Conservation (phyloP, 1,140 invertebrate species). For the Calephelis virginiensis region DNA sequence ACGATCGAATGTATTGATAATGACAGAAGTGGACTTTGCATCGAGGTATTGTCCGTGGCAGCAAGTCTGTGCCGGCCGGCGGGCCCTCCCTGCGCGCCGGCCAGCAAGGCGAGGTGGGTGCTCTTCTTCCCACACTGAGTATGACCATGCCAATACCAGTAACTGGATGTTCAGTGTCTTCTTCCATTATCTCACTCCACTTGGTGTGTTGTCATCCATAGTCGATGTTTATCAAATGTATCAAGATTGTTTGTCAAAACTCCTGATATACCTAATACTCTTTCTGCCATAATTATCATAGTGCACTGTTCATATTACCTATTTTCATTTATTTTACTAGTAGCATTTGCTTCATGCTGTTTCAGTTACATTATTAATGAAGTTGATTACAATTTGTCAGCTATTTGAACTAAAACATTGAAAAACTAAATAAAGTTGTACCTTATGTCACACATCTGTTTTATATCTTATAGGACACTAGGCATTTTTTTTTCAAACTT, state of each 20-base stretch:
- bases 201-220: constrained; percentile 50
- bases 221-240: constrained; percentile 41
- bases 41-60: constrained; percentile 86
- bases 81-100: constrained; percentile 50
- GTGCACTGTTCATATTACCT: constrained; percentile 37
- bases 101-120: constrained; percentile 65
- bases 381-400: constrained; percentile 22
- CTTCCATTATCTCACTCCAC: constrained; percentile 43
- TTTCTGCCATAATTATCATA: constrained; percentile 39
- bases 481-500: too few relatives aligned
- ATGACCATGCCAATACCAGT: constrained; percentile 36
- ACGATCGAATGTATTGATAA: constrained; percentile 49
- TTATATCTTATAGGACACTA: too few relatives aligned
- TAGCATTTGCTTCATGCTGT: constrained; percentile 35
- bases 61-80: constrained; percentile 78
- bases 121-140: constrained; percentile 40
- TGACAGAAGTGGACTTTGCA: constrained; percentile 88
- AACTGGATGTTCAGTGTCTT: constrained; percentile 61
- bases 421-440: too few relatives aligned
- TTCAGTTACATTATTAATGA: constrained; percentile 19
- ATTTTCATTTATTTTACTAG: constrained; percentile 29
- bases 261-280: constrained; percentile 24
- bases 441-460: too few relatives aligned
- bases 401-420: constrained; percentile 27
- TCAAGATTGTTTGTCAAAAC: constrained; percentile 24